Evolutionary conservation across 2,888 invertebrate genomes (phyloP).

Genomic region (Helleia helle): DNA sequence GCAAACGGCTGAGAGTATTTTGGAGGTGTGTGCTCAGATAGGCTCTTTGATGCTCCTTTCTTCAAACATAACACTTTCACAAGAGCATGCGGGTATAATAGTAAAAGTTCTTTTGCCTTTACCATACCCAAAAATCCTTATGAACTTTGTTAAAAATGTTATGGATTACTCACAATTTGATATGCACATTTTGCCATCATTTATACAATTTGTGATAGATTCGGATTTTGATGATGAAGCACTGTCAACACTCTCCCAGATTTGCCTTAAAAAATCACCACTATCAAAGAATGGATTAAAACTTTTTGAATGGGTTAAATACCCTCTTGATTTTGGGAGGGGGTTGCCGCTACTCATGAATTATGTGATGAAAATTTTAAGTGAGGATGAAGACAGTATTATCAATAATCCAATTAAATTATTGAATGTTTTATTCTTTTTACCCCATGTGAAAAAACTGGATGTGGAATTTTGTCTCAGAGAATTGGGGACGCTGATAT

Average conservation of each 20-base stretch:
- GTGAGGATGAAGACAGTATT: slow-evolving; percentile 43
- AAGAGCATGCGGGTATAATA: slow-evolving; percentile 82
- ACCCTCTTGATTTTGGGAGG: slow-evolving; percentile 75
- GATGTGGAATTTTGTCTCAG: slow-evolving; percentile 43
- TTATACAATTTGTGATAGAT: slow-evolving; percentile 74
- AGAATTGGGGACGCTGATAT: slow-evolving; percentile 43
- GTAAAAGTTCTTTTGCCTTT: slow-evolving; percentile 76
- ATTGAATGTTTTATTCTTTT: slow-evolving; percentile 64
- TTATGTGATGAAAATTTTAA: slow-evolving; percentile 41
- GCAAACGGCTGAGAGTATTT: slow-evolving; percentile 55
- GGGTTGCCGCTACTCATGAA: slow-evolving; percentile 48
- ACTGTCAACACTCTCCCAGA: slow-evolving; percentile 76
- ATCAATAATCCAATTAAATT: slow-evolving; percentile 51
- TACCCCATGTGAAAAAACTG: slow-evolving; percentile 71
- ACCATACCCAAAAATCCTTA: slow-evolving; percentile 69
- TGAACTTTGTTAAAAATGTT: slow-evolving; percentile 79
- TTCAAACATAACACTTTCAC: slow-evolving; percentile 76
- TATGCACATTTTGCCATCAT: slow-evolving; percentile 79
- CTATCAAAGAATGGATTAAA: slow-evolving; percentile 74
- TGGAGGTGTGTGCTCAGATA: slow-evolving; percentile 69
- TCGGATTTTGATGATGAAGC: slow-evolving; percentile 67
- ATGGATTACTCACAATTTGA: slow-evolving; percentile 81
- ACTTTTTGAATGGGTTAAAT: slow-evolving; percentile 77
- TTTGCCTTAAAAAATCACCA: slow-evolving; percentile 79
- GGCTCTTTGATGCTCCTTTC: slow-evolving; percentile 75